Evolutionary conservation across 2,113 vertebrate species (phyloP).

Genomic region (Ageneiosus marmoratus): DNA sequence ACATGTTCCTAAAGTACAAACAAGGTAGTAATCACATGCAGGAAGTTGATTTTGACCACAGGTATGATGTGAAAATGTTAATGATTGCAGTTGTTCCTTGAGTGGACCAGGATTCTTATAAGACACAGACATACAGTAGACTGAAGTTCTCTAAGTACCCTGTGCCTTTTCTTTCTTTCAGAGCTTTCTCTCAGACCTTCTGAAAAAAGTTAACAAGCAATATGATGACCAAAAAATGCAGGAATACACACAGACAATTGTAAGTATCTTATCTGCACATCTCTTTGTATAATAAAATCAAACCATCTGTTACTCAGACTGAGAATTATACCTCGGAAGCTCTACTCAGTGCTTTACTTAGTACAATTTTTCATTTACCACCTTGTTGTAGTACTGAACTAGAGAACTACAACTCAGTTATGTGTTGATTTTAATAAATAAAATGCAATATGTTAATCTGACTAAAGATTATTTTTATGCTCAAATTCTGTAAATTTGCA

Average conservation of each 20-base stretch:
- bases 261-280: slow-evolving; percentile 65
- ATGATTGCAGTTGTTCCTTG: neutral
- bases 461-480: neutral
- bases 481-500: neutral
- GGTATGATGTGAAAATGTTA: neutral
- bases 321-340: neutral
- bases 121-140: neutral
- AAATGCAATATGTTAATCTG: neutral
- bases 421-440: neutral
- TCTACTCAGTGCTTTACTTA: neutral
- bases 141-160: too few species aligned
- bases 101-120: neutral
- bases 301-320: neutral
- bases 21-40: slow-evolving; percentile 19
- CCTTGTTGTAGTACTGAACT: neutral
- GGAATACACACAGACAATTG: slow-evolving; percentile 96
- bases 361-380: neutral
- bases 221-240: slow-evolving; percentile 92
- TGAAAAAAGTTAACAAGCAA: slow-evolving; percentile 93
- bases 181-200: slow-evolving; percentile 93
- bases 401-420: neutral
- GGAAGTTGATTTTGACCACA: slow-evolving; percentile 18
- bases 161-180: slow-evolving; percentile 59
- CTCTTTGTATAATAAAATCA: neutral
- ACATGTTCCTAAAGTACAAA: slow-evolving; percentile 34